Evolutionary conservation across 2,797 vertebrate genomes (phyloP).

Genomic region (Fundulus diaphanus): DNA sequence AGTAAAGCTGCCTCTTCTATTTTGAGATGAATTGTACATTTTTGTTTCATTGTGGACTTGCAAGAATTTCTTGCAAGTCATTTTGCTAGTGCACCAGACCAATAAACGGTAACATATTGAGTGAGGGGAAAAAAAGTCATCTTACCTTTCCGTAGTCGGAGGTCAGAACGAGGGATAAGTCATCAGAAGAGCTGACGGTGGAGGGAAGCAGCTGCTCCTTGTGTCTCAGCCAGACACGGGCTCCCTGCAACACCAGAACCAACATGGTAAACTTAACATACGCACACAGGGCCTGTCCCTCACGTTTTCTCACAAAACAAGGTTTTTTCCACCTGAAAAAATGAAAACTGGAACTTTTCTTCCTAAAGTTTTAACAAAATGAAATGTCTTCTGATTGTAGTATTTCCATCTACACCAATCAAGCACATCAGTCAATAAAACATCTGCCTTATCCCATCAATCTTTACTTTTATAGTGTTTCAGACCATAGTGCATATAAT

Average conservation of each 20-base stretch:
- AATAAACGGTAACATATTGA: neutral
- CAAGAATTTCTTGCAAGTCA: neutral
- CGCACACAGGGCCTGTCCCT: constrained; percentile 22
- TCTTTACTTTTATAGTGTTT: constrained; percentile 10
- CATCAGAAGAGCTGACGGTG: constrained; percentile 79
- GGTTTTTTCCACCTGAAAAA: neutral
- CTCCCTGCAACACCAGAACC: constrained; percentile 81
- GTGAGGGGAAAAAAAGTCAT: neutral
- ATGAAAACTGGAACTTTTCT: too few relatives aligned
- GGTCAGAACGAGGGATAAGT: constrained; percentile 80
- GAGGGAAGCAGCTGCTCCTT: constrained; percentile 88
- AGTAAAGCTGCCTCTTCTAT: neutral
- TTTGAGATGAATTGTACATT: neutral
- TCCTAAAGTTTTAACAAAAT: neutral
- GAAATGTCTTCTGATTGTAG: neutral
- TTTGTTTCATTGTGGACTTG: neutral
- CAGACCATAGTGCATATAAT: neutral
- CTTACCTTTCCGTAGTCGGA: constrained; percentile 89
- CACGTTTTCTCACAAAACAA: constrained; percentile 12
- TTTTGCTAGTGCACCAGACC: neutral
- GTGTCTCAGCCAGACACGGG: constrained; percentile 86
- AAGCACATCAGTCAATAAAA: constrained; percentile 16
- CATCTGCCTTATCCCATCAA: neutral
- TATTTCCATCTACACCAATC: constrained; percentile 2
- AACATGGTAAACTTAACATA: constrained; percentile 53